Evolutionary conservation across 1,140 invertebrate genomes (phyloP).

Genomic region (Zaprionus taronus): DNA sequence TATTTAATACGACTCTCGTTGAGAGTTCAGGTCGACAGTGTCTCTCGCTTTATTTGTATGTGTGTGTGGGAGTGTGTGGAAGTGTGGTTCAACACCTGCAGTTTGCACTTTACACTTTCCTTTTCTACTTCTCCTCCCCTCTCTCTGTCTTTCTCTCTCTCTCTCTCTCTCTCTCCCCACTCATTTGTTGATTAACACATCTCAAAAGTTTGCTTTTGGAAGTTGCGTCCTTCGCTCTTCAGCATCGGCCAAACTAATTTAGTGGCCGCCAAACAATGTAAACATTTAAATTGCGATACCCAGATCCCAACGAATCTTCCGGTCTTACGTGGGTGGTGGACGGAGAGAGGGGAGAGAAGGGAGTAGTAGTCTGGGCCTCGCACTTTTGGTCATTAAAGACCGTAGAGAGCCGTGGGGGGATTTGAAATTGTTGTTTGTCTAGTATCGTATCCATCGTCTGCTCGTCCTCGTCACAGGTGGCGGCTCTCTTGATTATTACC

Average conservation of each 20-base stretch:
- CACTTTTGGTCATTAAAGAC: constrained; percentile 46
- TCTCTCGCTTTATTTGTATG: neutral
- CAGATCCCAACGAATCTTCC: constrained; percentile 2
- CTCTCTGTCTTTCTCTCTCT: neutral
- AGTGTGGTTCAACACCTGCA: constrained; percentile 2
- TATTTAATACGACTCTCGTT: constrained; percentile 63
- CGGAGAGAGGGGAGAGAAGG: neutral
- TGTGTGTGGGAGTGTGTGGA: constrained; percentile 19
- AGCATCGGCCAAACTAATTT: constrained; percentile 55
- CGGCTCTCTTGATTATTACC: constrained; percentile 65
- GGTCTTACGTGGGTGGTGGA: neutral
- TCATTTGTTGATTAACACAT: constrained; percentile 73
- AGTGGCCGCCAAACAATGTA: constrained; percentile 68
- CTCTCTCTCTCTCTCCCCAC: neutral
- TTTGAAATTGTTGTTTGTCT: constrained; percentile 53
- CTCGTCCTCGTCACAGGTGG: constrained; percentile 60
- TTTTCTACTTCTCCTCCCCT: neutral
- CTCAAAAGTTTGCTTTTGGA: constrained; percentile 35
- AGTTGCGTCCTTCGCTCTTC: neutral
- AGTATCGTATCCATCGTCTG: constrained; percentile 37
- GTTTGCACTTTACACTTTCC: constrained; percentile 10
- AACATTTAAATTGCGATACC: constrained; percentile 63
- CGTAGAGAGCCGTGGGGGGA: neutral
- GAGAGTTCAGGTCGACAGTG: constrained; percentile 38
- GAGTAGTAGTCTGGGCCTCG: neutral